Evolutionary conservation across 37 sponge, comb jelly and placozoan genomes (phyloP).

Genomic region (Aplysina aerophoba): DNA sequence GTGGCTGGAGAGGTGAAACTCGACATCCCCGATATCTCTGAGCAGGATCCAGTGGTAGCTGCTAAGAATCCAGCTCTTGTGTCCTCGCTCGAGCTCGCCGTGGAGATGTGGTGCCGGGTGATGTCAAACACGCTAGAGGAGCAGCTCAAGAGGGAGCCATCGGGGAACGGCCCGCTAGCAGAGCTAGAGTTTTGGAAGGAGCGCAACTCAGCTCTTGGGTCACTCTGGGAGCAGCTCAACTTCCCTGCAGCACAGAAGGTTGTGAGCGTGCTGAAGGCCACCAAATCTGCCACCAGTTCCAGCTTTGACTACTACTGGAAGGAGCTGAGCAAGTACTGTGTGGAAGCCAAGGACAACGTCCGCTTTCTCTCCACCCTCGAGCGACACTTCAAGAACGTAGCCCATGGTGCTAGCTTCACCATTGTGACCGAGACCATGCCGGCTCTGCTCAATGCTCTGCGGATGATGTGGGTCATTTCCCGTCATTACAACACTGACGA

Average conservation of each 20-base stretch:
- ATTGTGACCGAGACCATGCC: slow-evolving; percentile 91
- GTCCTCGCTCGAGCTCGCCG: slow-evolving; percentile 61
- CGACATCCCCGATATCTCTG: slow-evolving; percentile 80
- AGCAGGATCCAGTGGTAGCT: slow-evolving; percentile 40
- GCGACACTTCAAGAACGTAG: slow-evolving; percentile 97
- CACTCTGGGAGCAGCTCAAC: slow-evolving; percentile 93
- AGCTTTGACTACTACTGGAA: slow-evolving; percentile 87
- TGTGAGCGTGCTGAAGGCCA: slow-evolving; percentile 71
- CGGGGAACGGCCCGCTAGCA: slow-evolving; percentile 92
- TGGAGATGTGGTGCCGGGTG: slow-evolving; percentile 84
- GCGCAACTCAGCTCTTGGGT: slow-evolving; percentile 79
- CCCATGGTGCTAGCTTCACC: slow-evolving; percentile 91
- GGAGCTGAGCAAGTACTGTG: slow-evolving; percentile 91
- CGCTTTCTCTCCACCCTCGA: slow-evolving; percentile 97
- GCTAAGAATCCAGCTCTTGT: slow-evolving; percentile 74
- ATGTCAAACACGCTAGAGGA: slow-evolving; percentile 81
- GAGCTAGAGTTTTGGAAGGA: slow-evolving; percentile 99
- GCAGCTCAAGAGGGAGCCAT: slow-evolving; percentile 75
- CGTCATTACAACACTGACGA: slow-evolving; percentile 98
- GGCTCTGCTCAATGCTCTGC: slow-evolving; percentile 95
- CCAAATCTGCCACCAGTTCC: slow-evolving; percentile 59
- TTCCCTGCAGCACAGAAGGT: slow-evolving; percentile 68
- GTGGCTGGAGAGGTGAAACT: slow-evolving; percentile 95
- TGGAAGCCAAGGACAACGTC: slow-evolving; percentile 98
- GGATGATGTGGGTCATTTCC: slow-evolving; percentile 99